phyloP scores from a whole-genome alignment of 2,113 vertebrate species.

The Ranitomeya imitator region DNA sequence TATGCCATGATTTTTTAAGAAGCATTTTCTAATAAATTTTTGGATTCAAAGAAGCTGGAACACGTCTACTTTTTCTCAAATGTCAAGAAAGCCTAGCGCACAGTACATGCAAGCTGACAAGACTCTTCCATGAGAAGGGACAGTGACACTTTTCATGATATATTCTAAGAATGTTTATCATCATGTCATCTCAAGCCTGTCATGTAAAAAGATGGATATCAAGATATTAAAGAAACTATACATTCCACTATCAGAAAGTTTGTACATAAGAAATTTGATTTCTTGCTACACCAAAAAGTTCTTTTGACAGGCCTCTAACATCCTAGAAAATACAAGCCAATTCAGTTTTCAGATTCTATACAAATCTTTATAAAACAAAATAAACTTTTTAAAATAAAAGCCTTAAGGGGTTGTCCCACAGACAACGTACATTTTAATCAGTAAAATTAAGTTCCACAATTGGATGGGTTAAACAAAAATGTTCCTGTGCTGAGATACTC shows the following conservation, averaged over 20 bases:
- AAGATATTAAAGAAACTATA: neutral
- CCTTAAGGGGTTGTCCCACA: too few relatives aligned
- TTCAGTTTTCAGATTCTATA: neutral
- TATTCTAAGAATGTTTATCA: conserved; percentile 23
- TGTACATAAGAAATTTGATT: neutral
- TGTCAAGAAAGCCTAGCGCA: conserved; percentile 8
- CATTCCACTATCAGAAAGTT: neutral
- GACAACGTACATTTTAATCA: too few relatives aligned
- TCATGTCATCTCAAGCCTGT: conserved; percentile 3
- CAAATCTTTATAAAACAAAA: neutral
- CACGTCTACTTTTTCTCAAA: neutral
- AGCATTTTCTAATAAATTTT: too few relatives aligned
- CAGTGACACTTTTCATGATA: conserved; percentile 30
- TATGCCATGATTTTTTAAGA: too few relatives aligned
- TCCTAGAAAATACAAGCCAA: neutral
- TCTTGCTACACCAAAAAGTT: neutral
- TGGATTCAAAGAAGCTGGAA: too few relatives aligned
- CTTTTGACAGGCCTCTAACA: neutral
- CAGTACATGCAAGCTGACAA: conserved; percentile 3
- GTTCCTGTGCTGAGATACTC: too few relatives aligned
- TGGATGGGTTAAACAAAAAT: too few relatives aligned
- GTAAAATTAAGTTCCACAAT: too few relatives aligned
- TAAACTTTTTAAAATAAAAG: neutral
- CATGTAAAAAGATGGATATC: conserved; percentile 26
- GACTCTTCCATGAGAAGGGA: neutral